Conservation (phyloP, 2,113 vertebrate genomes). For the Hipposideros armiger region DNA sequence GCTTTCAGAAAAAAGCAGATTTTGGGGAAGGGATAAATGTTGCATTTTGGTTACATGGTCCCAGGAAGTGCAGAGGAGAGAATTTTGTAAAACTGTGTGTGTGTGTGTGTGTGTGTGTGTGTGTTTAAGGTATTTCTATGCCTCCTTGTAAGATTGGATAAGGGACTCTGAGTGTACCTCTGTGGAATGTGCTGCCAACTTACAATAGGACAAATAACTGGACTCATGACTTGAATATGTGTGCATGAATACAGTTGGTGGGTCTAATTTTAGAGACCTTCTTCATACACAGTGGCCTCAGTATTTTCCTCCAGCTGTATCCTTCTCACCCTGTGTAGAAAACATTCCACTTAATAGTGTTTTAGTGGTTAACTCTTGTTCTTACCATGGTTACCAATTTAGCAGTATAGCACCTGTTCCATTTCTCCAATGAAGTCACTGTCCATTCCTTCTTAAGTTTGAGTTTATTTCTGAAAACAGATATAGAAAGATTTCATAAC, state of each 20-base stretch:
- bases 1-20: slow-evolving; percentile 37
- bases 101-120: neutral
- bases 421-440: neutral
- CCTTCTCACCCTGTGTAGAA: neutral
- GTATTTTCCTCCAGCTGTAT: slow-evolving; percentile 55
- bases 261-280: slow-evolving; percentile 58
- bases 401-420: slow-evolving; percentile 7
- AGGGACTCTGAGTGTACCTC: neutral
- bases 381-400: neutral
- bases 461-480: slow-evolving; percentile 43
- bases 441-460: neutral
- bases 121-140: neutral
- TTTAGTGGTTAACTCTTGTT: slow-evolving; percentile 12
- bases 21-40: slow-evolving; percentile 42
- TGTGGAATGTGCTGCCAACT: slow-evolving; percentile 4
- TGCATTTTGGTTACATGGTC: slow-evolving; percentile 38
- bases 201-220: slow-evolving; percentile 52
- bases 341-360: neutral
- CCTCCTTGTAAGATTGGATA: neutral
- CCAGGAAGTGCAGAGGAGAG: neutral
- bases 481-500: neutral
- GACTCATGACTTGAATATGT: slow-evolving; percentile 37
- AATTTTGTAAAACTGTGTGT: slow-evolving; percentile 24
- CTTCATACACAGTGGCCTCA: neutral
- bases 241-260: slow-evolving; percentile 61